These are phyloP conservation scores for Salarias fasciatus DNA, from an alignment of 2,797 vertebrate genomes.

Conservation along the genomic window DNA sequence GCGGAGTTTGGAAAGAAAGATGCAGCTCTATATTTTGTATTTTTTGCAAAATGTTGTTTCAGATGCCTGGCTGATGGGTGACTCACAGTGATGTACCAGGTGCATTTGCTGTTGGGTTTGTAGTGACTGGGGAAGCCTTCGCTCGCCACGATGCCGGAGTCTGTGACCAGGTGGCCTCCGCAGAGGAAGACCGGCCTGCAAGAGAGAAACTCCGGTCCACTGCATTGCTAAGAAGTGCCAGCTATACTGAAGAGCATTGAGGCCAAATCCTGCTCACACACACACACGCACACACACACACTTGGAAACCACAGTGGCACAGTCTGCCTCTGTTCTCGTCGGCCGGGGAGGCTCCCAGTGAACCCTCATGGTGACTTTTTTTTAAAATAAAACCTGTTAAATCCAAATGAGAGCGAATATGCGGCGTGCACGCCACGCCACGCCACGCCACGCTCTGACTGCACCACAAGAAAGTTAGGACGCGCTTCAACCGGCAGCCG, in stretches of 20 bases:
- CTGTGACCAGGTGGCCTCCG: conserved; percentile 87
- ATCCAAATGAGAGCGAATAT: conserved; percentile 26
- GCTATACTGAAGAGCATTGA: conserved; percentile 30
- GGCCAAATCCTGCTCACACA: conserved; percentile 1
- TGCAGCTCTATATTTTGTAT: no score
- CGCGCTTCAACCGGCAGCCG: conserved; percentile 21
- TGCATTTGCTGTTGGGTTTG: conserved; percentile 87
- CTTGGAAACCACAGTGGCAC: conserved; percentile 56
- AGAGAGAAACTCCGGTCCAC: conserved; percentile 4
- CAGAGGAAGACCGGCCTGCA: conserved; percentile 88
- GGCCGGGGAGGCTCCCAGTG: conserved; percentile 40
- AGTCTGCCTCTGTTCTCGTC: conserved; percentile 69
- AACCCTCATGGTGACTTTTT: conserved; percentile 42
- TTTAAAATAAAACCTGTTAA: conserved; percentile 36
- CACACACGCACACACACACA: conserved; percentile 25
- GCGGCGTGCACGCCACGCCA: conserved; percentile 17
- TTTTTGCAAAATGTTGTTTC: no score
- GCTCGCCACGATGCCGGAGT: conserved; percentile 90
- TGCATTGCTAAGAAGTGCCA: conserved; percentile 1
- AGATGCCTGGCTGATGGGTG: neutral
- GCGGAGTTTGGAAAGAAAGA: no score
- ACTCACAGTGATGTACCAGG: conserved; percentile 92
- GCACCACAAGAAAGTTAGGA: conserved; percentile 53
- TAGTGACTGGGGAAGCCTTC: conserved; percentile 90
- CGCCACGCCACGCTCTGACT: conserved; percentile 12